phyloP scores from a whole-genome alignment of 2,797 vertebrate species.

The Acestrorhynchus altus region DNA sequence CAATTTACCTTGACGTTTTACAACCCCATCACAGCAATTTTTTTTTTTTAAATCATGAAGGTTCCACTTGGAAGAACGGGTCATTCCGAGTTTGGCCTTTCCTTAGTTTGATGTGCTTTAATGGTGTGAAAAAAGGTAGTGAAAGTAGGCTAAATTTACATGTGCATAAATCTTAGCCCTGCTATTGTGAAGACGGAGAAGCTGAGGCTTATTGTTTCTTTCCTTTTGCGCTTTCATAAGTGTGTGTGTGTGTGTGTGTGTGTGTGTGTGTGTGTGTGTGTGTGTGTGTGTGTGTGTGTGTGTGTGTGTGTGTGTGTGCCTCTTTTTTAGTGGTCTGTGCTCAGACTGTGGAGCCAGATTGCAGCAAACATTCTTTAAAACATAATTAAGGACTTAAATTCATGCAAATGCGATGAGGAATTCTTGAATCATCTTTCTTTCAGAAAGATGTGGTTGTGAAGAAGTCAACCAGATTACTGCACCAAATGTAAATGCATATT shows the following conservation, averaged over 20 bases:
- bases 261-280: slow-evolving; percentile 1
- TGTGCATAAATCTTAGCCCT: slow-evolving; percentile 9
- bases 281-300: neutral
- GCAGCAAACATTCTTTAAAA: slow-evolving; percentile 52
- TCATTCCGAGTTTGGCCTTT: slow-evolving; percentile 1
- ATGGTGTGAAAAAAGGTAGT: neutral
- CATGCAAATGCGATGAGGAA: slow-evolving; percentile 52
- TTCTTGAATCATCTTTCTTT: slow-evolving; percentile 43
- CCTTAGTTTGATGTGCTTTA: slow-evolving; percentile 22
- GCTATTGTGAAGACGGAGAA: neutral
- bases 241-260: neutral
- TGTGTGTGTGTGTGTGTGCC: neutral
- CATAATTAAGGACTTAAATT: slow-evolving; percentile 60
- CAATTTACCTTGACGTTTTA: slow-evolving; percentile 73
- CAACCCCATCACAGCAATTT: slow-evolving; percentile 60
- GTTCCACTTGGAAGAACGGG: slow-evolving; percentile 12
- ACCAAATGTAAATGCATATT: too few species aligned
- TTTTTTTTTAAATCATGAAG: slow-evolving; percentile 5
- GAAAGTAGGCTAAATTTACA: slow-evolving; percentile 15
- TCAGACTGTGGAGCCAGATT: slow-evolving; percentile 38
- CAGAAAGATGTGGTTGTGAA: slow-evolving; percentile 53
- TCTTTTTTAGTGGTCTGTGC: neutral
- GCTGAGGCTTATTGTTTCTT: slow-evolving; percentile 11
- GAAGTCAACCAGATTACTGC: slow-evolving; percentile 62
- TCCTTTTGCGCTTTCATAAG: slow-evolving; percentile 6